A percentile compares a stretch with the other conserved stretches of the same genome.
These are phyloP conservation scores for Tyria jacobaeae DNA, from an alignment of 2,888 invertebrate species.

Conservation along the genomic window DNA sequence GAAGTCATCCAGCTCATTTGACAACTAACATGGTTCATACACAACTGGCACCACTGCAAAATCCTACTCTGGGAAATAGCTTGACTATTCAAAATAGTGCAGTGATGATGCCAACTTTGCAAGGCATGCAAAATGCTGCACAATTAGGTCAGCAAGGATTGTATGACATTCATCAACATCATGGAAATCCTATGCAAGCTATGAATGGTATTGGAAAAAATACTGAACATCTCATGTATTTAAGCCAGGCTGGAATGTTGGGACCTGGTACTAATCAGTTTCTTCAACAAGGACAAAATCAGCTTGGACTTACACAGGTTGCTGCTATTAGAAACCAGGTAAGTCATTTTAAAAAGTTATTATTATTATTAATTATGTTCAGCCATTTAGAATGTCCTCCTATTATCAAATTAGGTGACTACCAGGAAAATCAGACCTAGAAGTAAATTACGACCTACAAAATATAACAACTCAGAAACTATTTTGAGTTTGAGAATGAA, in stretches of 20 bases:
- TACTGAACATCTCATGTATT: conserved; percentile 83
- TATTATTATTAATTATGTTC: conserved; percentile 1
- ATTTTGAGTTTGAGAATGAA: conserved; percentile 5
- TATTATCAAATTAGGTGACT: neutral
- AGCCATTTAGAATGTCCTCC: neutral
- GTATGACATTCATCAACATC: conserved; percentile 83
- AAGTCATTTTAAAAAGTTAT: conserved; percentile 46
- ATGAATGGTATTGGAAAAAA: conserved; percentile 84
- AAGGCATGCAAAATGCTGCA: conserved; percentile 83
- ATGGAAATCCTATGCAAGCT: conserved; percentile 80
- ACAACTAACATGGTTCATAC: conserved; percentile 85
- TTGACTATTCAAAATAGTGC: conserved; percentile 79
- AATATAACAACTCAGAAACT: neutral
- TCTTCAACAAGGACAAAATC: conserved; percentile 88
- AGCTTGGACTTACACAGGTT: conserved; percentile 83
- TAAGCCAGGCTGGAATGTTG: conserved; percentile 85
- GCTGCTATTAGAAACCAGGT: conserved; percentile 83
- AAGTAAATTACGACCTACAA: neutral
- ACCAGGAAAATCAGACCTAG: neutral
- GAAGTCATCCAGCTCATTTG: conserved; percentile 80
- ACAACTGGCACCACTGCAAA: conserved; percentile 84
- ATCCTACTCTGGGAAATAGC: conserved; percentile 79
- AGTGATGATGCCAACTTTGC: conserved; percentile 82
- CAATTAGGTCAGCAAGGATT: conserved; percentile 83
- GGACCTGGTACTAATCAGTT: conserved; percentile 88